phyloP scores from a whole-genome alignment of 1,140 invertebrate genomes.

The Drosophila pseudoobscura region DNA sequence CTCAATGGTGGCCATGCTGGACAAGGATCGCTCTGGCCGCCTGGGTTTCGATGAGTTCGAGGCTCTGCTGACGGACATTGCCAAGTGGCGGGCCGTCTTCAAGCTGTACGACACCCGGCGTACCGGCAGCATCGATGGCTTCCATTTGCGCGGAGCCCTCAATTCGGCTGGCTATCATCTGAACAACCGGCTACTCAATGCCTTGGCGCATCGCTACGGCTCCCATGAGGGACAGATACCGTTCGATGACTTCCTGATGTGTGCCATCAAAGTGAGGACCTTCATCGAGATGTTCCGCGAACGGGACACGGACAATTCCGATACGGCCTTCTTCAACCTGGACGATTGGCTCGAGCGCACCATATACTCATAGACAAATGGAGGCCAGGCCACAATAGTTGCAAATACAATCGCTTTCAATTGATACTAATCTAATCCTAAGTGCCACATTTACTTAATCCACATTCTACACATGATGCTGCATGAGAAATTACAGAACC shows the following conservation, averaged over 20 bases:
- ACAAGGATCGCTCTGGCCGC: constrained; percentile 95
- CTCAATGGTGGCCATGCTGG: constrained; percentile 98
- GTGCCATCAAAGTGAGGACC: constrained; percentile 94
- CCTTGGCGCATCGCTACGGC: constrained; percentile 95
- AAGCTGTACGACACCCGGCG: constrained; percentile 93
- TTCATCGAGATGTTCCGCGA: constrained; percentile 95
- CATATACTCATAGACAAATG: constrained; percentile 85
- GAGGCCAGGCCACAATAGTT: too few relatives aligned
- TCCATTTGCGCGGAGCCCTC: constrained; percentile 93
- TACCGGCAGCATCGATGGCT: constrained; percentile 91
- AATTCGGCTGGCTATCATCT: constrained; percentile 94
- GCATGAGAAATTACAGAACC: constrained; percentile 13
- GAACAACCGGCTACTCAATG: constrained; percentile 95
- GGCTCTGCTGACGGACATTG: constrained; percentile 92
- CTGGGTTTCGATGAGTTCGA: constrained; percentile 97
- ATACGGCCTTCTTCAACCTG: constrained; percentile 90
- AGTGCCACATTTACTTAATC: constrained; percentile 72
- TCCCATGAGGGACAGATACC: constrained; percentile 91
- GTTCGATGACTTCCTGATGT: constrained; percentile 98
- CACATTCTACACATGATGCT: constrained; percentile 15
- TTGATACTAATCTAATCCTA: constrained; percentile 61
- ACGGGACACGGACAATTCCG: constrained; percentile 87
- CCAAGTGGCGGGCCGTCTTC: constrained; percentile 96
- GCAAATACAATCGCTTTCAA: constrained; percentile 28
- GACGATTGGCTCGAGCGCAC: constrained; percentile 95